phyloP scores from a whole-genome alignment of 2,888 invertebrate species.

The Machimus atricapillus region DNA sequence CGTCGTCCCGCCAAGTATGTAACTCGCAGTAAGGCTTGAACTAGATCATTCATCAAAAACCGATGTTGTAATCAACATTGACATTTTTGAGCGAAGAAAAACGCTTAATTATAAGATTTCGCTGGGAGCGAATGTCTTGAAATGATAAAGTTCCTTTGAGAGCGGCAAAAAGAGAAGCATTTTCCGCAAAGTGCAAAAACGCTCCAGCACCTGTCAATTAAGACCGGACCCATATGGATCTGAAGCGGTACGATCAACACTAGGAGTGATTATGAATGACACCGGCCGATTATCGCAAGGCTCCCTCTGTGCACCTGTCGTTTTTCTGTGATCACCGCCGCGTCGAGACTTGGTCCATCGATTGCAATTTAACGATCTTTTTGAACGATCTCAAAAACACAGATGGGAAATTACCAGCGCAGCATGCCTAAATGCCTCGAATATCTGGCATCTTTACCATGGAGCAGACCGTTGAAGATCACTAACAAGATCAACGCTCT shows the following conservation, averaged over 20 bases:
- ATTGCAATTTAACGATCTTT: not conserved
- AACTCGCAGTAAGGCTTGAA: not conserved
- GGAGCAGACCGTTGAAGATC: not conserved
- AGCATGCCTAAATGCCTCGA: not conserved
- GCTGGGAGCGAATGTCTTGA: not conserved
- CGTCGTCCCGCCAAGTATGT: not conserved
- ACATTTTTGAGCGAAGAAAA: slow-evolving; percentile 4
- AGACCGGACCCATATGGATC: not conserved
- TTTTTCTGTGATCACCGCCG: not conserved
- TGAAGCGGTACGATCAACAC: slow-evolving; percentile 12
- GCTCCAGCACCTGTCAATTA: slow-evolving; percentile 13
- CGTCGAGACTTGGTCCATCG: not conserved
- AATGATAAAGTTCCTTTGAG: not conserved
- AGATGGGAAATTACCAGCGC: not conserved
- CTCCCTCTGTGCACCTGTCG: not conserved
- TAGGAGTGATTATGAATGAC: slow-evolving; percentile 11
- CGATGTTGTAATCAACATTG: slow-evolving; percentile 30
- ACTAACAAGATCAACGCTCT: slow-evolving; percentile 14
- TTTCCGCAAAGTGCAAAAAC: slow-evolving; percentile 9
- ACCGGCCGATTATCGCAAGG: not conserved
- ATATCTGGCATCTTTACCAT: slow-evolving; percentile 6
- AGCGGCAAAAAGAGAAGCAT: not conserved
- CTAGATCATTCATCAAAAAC: not conserved
- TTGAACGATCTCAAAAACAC: not conserved
- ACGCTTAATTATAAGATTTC: not conserved